Base-by-base conservation (phyloP, 2,797 vertebrate species). In the Coilia nasus region DNA sequence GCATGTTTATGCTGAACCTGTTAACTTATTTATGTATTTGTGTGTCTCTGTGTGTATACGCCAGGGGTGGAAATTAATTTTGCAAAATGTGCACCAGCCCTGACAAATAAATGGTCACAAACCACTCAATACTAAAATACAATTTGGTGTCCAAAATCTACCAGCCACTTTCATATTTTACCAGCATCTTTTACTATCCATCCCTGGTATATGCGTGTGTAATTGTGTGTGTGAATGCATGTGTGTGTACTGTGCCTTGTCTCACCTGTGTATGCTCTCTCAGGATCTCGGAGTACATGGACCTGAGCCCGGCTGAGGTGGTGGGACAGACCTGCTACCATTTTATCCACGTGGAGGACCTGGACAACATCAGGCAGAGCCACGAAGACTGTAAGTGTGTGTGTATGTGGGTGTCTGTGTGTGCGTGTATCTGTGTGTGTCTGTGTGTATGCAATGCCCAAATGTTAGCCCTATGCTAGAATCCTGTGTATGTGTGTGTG, bases 231-330 rank as follows among this genome's bases (percentile, higher is more conserved):
- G 21, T 86, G 15, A 46, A 11, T 71, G 23, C 54, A 41, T 64
- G 57, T 59, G 57, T 59, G 57, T 59, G 57, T 59, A 3, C 19
- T 59, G 17, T 0, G 17, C 5, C 19, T 1, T n/a, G 2, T 59
- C 19, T 59, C 17, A 5, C 17, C 57, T 21, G 57, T 59, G 0
- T 59, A 1, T n/a, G 21, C n/a, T 64, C n/a, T 64, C 60, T 35
- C 89, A 98, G 97, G 93, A 96, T 97, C 92, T 96, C 96, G 0
- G 97, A 98, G 88, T 97, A 97, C 83, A 98, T 98, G 97, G 97
- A 98, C 89, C 91, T 97, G 86, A 96, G 95, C 83, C 95, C 97
- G 31, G 95, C 96, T 0, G 97, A 98, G 90, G 96, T 98, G 19
- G 96, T 97, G 83, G 97, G 97, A 82, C 96, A 96, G 81, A 97